These are phyloP conservation scores for Plectrocnemia conspersa DNA, from an alignment of 1,140 invertebrate species.

Conservation along the genomic window DNA sequence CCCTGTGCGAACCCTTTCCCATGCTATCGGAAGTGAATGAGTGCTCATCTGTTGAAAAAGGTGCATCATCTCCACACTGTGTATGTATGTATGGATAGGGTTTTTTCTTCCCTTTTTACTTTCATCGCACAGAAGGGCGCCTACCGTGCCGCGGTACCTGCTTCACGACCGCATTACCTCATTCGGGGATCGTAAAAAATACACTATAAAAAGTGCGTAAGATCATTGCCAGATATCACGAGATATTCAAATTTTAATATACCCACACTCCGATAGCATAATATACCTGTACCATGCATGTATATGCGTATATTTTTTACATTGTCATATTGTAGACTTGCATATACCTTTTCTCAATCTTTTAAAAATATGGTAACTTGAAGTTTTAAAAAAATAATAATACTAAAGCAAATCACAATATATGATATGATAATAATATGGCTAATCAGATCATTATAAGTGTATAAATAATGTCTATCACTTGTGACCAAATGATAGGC, in stretches of 20 bases:
- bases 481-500: no score
- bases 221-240: neutral
- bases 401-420: no score
- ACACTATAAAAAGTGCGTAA: no score
- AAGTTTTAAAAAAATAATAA: no score
- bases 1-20: constrained; percentile 2
- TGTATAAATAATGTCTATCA: no score
- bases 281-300: neutral
- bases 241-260: neutral
- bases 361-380: no score
- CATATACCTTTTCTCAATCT: no score
- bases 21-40: neutral
- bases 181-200: neutral
- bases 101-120: constrained; percentile 9
- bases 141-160: neutral
- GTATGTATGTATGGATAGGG: no score
- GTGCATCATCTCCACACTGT: neutral
- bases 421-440: no score
- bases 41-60: constrained; percentile 1
- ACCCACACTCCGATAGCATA: neutral
- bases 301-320: constrained; percentile 2
- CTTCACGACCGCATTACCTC: neutral
- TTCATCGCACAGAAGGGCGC: constrained; percentile 2
- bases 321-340: no score
- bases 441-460: no score